phyloP scores from a whole-genome alignment of 2,113 vertebrate species.

The Nothocercus julius region DNA sequence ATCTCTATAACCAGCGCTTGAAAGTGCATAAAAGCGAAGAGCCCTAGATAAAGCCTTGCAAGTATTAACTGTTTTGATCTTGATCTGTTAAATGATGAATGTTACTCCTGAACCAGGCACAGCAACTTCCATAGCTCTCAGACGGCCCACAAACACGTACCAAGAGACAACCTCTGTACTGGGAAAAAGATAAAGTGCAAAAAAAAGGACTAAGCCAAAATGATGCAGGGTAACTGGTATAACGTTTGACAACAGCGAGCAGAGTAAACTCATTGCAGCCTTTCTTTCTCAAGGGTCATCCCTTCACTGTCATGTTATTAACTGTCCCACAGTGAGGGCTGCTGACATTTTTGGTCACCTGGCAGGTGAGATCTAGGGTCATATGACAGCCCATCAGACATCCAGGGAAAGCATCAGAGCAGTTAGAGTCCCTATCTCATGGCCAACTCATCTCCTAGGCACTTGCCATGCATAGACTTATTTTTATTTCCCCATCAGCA shows the following conservation, averaged over 20 bases:
- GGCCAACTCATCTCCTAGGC: background rate
- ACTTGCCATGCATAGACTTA: background rate
- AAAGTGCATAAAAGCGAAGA: background rate
- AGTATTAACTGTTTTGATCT: background rate
- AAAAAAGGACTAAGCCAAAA: background rate
- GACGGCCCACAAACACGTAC: background rate
- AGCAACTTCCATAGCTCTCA: background rate
- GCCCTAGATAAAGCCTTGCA: background rate
- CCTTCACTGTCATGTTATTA: rapidly evolving
- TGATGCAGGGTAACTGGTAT: background rate
- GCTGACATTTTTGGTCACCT: background rate
- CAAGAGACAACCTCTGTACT: background rate
- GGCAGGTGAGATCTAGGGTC: background rate
- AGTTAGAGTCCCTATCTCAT: background rate
- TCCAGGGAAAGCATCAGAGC: background rate
- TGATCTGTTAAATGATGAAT: background rate
- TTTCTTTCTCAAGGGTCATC: background rate
- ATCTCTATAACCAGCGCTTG: background rate
- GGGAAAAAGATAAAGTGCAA: background rate
- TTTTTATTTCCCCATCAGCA: background rate
- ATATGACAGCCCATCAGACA: background rate
- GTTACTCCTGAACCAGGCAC: background rate
- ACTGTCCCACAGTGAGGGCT: background rate
- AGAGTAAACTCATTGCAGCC: background rate
- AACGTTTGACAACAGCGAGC: background rate